Conservation (phyloP, 2,797 vertebrate species). For the Spizella passerina region DNA sequence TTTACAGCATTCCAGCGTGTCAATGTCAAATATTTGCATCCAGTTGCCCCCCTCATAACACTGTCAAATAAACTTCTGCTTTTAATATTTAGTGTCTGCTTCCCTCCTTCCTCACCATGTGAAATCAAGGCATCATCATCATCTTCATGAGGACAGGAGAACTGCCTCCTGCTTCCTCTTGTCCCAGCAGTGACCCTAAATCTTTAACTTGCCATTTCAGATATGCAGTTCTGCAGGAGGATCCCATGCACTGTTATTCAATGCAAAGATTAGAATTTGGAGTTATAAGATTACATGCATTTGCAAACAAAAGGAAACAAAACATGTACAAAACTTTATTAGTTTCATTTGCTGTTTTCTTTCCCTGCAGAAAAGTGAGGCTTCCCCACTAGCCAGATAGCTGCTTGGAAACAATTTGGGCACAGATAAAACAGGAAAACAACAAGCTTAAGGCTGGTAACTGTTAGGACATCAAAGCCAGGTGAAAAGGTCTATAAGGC, state of each 20-base stretch:
- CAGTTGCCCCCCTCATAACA: conserved; percentile 85
- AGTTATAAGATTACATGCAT: background rate
- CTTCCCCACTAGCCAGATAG: background rate
- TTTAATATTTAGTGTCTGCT: conserved; percentile 71
- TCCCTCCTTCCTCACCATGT: conserved; percentile 76
- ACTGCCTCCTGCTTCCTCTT: conserved; percentile 15
- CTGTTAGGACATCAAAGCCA: conserved; percentile 34
- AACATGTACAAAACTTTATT: background rate
- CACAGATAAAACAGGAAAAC: conserved; percentile 25
- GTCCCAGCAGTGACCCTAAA: background rate
- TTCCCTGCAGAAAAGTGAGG: background rate
- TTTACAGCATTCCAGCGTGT: conserved; percentile 90
- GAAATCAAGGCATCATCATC: conserved; percentile 68
- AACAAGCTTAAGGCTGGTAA: background rate
- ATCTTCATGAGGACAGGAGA: conserved; percentile 8
- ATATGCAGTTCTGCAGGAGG: background rate
- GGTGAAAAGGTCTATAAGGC: conserved; percentile 33
- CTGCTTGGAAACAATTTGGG: background rate
- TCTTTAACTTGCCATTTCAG: background rate
- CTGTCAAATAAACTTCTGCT: conserved; percentile 84
- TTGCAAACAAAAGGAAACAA: background rate
- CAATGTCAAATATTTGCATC: conserved; percentile 93
- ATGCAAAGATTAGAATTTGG: background rate
- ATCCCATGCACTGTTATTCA: background rate
- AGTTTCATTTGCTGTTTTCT: background rate